A percentile compares a stretch with the other conserved stretches of the same genome.
Evolutionary conservation across 2,797 vertebrate species (phyloP).

Genomic region (Tiaroga cobitis): DNA sequence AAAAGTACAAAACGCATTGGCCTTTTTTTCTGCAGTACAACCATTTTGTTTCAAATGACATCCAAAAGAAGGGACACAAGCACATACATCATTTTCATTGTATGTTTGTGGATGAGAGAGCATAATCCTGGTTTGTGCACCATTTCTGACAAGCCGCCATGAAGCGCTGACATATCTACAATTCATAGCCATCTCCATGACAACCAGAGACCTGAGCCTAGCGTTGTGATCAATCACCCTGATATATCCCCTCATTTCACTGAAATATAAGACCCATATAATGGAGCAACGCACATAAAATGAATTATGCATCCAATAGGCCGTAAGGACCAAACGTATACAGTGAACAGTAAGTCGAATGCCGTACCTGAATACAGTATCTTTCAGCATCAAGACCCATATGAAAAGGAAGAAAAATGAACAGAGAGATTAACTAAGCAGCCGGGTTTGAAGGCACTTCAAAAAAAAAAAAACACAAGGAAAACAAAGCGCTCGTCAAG

Average conservation of each 20-base stretch:
- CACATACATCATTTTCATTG: conserved; percentile 37
- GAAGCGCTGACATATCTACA: conserved; percentile 65
- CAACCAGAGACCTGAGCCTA: conserved; percentile 61
- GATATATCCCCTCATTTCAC: conserved; percentile 53
- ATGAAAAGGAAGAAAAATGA: neutral
- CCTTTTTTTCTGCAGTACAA: neutral
- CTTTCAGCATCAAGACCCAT: neutral
- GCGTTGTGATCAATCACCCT: conserved; percentile 56
- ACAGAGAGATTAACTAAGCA: neutral
- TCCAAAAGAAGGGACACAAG: neutral
- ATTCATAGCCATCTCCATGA: conserved; percentile 70
- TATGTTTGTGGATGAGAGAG: conserved; percentile 46
- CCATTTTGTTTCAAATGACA: neutral
- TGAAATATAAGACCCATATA: conserved; percentile 43
- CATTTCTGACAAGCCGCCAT: conserved; percentile 56
- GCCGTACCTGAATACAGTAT: neutral
- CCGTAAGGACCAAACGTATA: conserved; percentile 2
- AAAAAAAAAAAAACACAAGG: neutral
- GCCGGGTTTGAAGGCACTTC: neutral
- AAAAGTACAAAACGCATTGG: neutral
- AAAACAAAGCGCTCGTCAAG: conserved; percentile 24
- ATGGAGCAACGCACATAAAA: conserved; percentile 34
- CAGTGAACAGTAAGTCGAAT: neutral
- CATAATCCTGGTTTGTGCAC: conserved; percentile 33
- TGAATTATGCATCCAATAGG: conserved; percentile 53